These are phyloP conservation scores for Bombus breviceps DNA, from an alignment of 1,140 invertebrate species.

Conservation along the genomic window DNA sequence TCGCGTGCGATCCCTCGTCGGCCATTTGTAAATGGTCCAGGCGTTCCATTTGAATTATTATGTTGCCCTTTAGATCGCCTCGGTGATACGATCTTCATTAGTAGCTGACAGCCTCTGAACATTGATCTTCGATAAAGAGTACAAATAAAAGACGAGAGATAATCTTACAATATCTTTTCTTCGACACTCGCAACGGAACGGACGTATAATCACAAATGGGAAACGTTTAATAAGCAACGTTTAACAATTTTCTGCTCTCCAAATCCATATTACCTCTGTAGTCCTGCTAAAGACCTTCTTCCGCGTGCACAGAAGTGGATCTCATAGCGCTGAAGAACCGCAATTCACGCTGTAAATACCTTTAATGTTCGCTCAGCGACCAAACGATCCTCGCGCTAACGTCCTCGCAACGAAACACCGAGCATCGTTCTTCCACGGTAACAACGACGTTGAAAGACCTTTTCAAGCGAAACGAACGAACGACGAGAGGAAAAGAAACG, in stretches of 20 bases:
- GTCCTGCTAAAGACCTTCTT: not conserved
- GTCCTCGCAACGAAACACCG: not conserved
- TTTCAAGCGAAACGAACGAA: not conserved
- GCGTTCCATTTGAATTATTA: conserved; percentile 32
- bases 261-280: not conserved
- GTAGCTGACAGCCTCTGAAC: not conserved
- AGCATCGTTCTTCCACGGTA: not conserved
- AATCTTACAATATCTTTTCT: not conserved
- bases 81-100: conserved; percentile 45
- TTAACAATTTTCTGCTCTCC: not conserved
- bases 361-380: not conserved
- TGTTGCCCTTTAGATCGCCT: conserved; percentile 5
- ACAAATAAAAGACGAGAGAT: not conserved
- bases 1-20: conserved; percentile 41
- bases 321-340: not conserved
- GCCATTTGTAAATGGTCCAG: conserved; percentile 37
- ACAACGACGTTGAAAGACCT: conserved; percentile 8
- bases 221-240: not conserved
- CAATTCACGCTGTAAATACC: not conserved
- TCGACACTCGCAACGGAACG: accelerated
- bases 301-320: not conserved
- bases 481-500: not conserved
- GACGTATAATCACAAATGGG: not conserved
- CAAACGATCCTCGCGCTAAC: conserved; percentile 13
- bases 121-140: not conserved